phyloP scores from a whole-genome alignment of 2,113 vertebrate genomes.

The Collichthys lucidus region DNA sequence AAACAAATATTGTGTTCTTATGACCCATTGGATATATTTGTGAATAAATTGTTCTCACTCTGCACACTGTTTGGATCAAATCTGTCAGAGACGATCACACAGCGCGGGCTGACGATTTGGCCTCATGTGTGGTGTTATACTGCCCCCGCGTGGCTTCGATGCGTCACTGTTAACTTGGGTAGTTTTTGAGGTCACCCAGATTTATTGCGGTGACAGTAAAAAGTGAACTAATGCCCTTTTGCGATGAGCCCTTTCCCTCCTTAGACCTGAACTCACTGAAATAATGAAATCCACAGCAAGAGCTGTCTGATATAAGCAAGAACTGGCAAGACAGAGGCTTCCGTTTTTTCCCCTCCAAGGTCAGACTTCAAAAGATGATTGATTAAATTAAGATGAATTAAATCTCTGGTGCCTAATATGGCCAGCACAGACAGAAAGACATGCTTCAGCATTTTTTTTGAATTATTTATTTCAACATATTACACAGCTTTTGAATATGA shows the following conservation, averaged over 20 bases:
- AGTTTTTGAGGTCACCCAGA: conserved; percentile 83
- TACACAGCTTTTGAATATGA: conserved; percentile 50
- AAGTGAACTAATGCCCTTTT: conserved; percentile 80
- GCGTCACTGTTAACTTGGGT: conserved; percentile 8
- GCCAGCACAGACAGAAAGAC: conserved; percentile 32
- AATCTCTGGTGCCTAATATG: conserved; percentile 51
- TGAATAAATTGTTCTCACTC: conserved; percentile 33
- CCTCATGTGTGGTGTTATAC: conserved; percentile 74
- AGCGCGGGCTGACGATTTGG: conserved; percentile 13
- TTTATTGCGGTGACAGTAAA: conserved; percentile 83
- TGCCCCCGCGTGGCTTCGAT: conserved; percentile 77
- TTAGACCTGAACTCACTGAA: conserved; percentile 63
- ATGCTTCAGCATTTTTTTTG: conserved; percentile 44
- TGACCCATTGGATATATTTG: conserved; percentile 47
- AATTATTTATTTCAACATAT: conserved; percentile 74
- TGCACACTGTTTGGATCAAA: conserved; percentile 9
- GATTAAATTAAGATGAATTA: conserved; percentile 68
- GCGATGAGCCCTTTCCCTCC: conserved; percentile 62
- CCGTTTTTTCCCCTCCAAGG: conserved; percentile 55
- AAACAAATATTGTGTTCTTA: conserved; percentile 25
- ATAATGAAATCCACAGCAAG: conserved; percentile 75
- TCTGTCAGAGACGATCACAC: conserved; percentile 28
- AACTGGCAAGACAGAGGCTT: conserved; percentile 43
- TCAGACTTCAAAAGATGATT: conserved; percentile 71
- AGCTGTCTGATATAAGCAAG: conserved; percentile 70